Evolutionary conservation across 2,113 vertebrate genomes (phyloP).

Genomic region (Sitta europaea): DNA sequence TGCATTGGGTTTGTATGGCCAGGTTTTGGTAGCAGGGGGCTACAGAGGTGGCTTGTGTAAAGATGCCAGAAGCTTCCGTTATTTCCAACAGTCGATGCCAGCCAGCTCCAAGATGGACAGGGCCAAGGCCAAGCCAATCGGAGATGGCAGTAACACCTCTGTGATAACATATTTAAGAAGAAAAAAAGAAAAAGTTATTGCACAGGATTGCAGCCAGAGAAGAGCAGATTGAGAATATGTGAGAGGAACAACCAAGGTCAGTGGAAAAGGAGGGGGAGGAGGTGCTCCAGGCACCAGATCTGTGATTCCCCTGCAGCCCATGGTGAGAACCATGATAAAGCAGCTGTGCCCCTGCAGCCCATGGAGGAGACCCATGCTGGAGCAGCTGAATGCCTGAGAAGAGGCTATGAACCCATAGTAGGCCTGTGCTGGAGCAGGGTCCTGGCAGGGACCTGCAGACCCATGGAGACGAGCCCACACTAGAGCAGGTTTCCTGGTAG

Average conservation of each 20-base stretch:
- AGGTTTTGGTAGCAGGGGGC: not conserved
- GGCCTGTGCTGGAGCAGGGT: not conserved
- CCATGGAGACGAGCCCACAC: not conserved
- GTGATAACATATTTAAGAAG: not conserved
- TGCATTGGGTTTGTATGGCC: not conserved
- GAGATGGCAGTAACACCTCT: not conserved
- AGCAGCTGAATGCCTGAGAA: not conserved
- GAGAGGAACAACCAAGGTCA: not conserved
- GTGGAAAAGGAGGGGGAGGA: not conserved
- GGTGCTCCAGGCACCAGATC: not conserved
- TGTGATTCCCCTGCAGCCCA: not conserved
- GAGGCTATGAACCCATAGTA: not conserved
- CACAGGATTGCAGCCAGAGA: not conserved
- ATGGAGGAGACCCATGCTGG: not conserved
- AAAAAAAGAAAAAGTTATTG: not conserved
- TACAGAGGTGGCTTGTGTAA: not conserved
- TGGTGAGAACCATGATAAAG: not conserved
- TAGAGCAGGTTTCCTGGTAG: not conserved
- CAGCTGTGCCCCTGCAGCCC: not conserved
- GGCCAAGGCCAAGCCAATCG: not conserved
- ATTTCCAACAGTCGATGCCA: not conserved
- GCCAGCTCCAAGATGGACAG: not conserved
- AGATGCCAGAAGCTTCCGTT: not conserved
- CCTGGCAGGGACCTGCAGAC: not conserved
- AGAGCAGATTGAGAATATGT: not conserved